phyloP scores from a whole-genome alignment of 1,140 invertebrate species.

The Hestina assimilis region DNA sequence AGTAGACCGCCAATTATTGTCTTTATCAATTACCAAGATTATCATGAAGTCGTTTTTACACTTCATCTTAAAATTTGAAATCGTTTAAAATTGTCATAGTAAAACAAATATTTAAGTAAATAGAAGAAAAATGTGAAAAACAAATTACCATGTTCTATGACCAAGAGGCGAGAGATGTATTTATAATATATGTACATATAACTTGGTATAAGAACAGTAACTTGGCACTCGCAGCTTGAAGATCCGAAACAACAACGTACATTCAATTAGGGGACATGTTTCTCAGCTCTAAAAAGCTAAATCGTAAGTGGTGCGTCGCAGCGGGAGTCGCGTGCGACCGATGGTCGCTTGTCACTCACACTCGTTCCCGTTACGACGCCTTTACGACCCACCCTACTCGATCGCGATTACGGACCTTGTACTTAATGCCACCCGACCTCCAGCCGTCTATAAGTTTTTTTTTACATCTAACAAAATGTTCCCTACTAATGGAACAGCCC shows the following conservation, averaged over 20 bases:
- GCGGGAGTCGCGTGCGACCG: constrained; percentile 52
- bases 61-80: too few species aligned
- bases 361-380: constrained; percentile 38
- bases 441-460: constrained; percentile 52
- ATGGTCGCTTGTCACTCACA: constrained; percentile 51
- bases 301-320: constrained; percentile 23
- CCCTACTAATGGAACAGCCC: constrained; percentile 34
- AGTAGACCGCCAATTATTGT: too few species aligned
- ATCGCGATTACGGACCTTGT: constrained; percentile 39
- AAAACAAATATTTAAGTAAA: too few species aligned
- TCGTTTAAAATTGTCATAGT: too few species aligned
- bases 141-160: too few species aligned
- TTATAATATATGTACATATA: neutral
- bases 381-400: constrained; percentile 50
- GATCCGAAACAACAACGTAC: neutral
- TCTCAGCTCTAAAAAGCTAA: constrained; percentile 10
- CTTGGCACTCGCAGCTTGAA: too few species aligned
- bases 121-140: too few species aligned
- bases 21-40: too few species aligned
- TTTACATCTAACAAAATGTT: constrained; percentile 52
- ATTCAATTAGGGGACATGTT: neutral
- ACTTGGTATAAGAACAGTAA: too few species aligned
- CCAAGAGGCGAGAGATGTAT: too few species aligned
- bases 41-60: too few species aligned
- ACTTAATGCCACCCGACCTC: constrained; percentile 50